Percentiles rank a stretch among this genome's conserved stretches.
phyloP scores from a whole-genome alignment of 2,797 vertebrate genomes.

The Hirundo rustica region DNA sequence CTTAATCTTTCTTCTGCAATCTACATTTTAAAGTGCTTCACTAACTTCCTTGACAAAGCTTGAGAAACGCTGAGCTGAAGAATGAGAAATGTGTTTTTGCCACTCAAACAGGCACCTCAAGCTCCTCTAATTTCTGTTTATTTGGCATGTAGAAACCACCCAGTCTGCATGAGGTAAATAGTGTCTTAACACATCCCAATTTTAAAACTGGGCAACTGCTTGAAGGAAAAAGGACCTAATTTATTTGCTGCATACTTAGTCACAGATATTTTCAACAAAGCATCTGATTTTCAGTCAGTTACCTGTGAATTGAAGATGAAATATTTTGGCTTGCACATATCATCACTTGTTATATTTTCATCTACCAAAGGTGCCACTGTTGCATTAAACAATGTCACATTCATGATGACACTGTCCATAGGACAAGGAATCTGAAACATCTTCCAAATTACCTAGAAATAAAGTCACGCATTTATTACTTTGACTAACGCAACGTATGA shows the following conservation, averaged over 20 bases:
- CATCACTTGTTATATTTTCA: conserved; percentile 70
- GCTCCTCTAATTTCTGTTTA: not conserved
- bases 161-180: not conserved
- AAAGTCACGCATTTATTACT: not conserved
- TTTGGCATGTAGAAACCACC: not conserved
- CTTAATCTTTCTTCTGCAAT: not conserved
- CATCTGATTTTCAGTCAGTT: not conserved
- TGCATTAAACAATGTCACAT: conserved; percentile 74
- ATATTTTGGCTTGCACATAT: conserved; percentile 87
- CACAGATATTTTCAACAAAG: not conserved
- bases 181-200: not conserved
- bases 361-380: conserved; percentile 44
- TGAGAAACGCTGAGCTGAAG: not conserved
- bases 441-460: conserved; percentile 93
- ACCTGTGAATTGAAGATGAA: conserved; percentile 96
- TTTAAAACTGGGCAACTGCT: not conserved
- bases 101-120: not conserved
- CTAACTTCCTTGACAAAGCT: not conserved
- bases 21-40: not conserved
- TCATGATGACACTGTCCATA: conserved; percentile 65
- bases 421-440: conserved; percentile 93
- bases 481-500: not conserved
- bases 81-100: not conserved
- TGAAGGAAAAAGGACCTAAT: not conserved
- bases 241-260: not conserved